Conservation (phyloP, 2,113 vertebrate species). For the Seriola dumerili region DNA sequence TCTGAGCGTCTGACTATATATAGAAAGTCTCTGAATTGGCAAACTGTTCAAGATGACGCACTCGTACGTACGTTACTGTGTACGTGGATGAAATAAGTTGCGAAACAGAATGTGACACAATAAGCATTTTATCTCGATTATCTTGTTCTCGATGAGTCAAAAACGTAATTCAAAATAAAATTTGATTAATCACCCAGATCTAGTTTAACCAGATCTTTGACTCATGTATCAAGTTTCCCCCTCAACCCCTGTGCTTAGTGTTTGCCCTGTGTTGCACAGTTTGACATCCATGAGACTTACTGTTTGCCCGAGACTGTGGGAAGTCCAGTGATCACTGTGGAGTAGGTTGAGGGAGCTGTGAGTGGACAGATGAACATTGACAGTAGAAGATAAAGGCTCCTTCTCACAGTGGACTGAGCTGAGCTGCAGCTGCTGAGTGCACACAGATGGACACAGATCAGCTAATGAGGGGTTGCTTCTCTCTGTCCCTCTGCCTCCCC, state of each 20-base stretch:
- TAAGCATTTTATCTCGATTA: too few species aligned
- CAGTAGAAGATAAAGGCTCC: neutral
- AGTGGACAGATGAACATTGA: constrained; percentile 33
- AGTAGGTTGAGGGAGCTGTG: neutral
- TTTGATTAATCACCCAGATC: too few species aligned
- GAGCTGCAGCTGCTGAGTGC: constrained; percentile 43
- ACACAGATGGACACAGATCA: constrained; percentile 19
- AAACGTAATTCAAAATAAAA: too few species aligned
- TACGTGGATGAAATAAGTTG: too few species aligned
- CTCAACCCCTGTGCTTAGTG: neutral
- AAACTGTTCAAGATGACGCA: too few species aligned
- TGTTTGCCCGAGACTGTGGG: neutral
- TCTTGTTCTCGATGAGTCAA: too few species aligned
- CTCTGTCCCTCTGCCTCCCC: constrained; percentile 6
- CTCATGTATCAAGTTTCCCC: neutral
- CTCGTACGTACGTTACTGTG: too few species aligned
- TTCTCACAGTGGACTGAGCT: neutral
- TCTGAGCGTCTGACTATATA: too few species aligned
- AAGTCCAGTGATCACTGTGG: neutral
- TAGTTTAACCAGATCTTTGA: neutral
- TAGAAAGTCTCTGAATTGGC: too few species aligned
- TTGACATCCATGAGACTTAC: neutral
- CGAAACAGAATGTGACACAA: too few species aligned
- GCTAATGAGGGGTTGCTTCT: constrained; percentile 34
- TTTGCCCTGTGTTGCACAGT: neutral